Evolutionary conservation across 2,797 vertebrate genomes (phyloP), one percentile per base, ranked within the genome.

Genomic region (Coregonus suidteri): DNA sequence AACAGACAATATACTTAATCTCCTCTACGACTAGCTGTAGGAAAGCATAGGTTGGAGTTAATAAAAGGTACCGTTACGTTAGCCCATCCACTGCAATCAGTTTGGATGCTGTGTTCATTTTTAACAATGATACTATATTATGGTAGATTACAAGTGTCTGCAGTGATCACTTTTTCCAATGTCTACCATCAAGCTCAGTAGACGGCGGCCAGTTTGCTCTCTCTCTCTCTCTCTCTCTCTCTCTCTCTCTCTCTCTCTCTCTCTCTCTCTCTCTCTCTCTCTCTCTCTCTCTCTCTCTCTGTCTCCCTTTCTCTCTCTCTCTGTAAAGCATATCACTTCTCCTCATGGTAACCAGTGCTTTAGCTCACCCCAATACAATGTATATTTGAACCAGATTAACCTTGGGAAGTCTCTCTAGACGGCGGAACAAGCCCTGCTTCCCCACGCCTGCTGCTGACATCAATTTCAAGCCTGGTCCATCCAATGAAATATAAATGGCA

Each of bases 401-500:
- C 75, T 77, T 3, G 15, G 41, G 6, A 15, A 41, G 11, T 65
- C 15, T 69, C 78, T 25, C 56, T 35, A 25, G 88, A 83, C 86
- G 83, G 54, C 30, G 6, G 9, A 25, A 47, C 77, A 80, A 15
- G 41, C 30, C 74, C 51, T 34, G 66, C 56, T 59, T 64, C 62
- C 9, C 35, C 34, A 7, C 34, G 35, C 18, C 65, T 35, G 30
- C 65, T 35, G 34, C 77, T 54, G 4, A 83, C 85, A 89, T 90
- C 84, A 85, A 90, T 91, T 90, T 92, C 77, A 78, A 78, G 80
- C 87, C 74, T 73, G 51, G 37, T 62, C 9, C 77, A 41, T 82
- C 81, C 82, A 90, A 88, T 91, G 77, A 91, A 94, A 93, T 91
- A 91, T 91, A 91, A 91, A 92, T 90, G 88, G 81, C 75, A 76